Base-by-base conservation (phyloP, 2,888 invertebrate genomes). In the Xylota sylvarum region DNA sequence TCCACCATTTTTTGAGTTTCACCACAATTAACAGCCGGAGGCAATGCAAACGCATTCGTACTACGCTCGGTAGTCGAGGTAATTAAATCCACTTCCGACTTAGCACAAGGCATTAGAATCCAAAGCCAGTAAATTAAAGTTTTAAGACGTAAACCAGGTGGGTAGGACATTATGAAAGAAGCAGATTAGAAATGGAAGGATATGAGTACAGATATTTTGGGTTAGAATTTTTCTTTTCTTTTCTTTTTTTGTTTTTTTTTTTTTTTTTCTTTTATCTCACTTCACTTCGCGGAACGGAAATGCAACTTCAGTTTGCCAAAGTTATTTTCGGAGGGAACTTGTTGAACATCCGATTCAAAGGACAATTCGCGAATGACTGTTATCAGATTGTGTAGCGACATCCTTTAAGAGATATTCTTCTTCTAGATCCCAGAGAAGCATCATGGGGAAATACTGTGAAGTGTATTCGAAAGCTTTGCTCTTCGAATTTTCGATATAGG, bases 1-100 rank as follows among this genome's bases (percentile, higher is more conserved):
- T 92, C 90, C 0, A 91, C 90, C 90, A 92, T 91, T 70, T 90
- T 89, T 60, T 91, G 88, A 2, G 90, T 90, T 74, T 90, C 90
- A 37, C 92, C 92, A 62, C 92, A 92, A 35, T 89, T 86, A n/a
- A 84, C 55, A 10, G 46, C 43, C 52, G 70, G 72, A 37, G 62
- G 72, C 4, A 65, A 35, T 14, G 40, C 12, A 12, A 37, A 17
- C 0, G 50, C 43, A 67, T 37, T 73, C 0, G n/a, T 23, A 62
- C 37, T 50, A 9, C 10, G 35, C 52, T 80, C 69, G 7, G 69
- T 56, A 19, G 69, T 64, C 7, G 73, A 43, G 14, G 17, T 56
- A 4, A 48, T 55, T 6, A 70, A 27, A 14, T 48, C 60, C 9
- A 62, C 27, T 14, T 86, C 60, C 4, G 81, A 77, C 17, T 55